A percentile compares a stretch with the other conserved stretches of the same genome.
Evolutionary conservation across 1,140 invertebrate genomes (phyloP).

Genomic region (Metaphire vulgaris): DNA sequence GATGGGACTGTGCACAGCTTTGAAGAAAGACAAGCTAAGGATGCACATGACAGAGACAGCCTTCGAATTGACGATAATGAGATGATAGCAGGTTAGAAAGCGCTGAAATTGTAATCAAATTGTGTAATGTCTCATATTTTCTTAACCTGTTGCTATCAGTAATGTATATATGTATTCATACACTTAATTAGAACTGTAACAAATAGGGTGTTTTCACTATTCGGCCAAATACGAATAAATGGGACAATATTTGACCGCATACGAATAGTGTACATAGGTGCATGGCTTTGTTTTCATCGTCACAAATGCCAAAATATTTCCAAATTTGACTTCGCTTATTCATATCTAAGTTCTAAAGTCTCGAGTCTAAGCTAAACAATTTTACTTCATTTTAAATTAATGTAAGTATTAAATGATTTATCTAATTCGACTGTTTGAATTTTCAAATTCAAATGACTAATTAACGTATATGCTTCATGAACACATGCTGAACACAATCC

Average conservation of each 20-base stretch:
- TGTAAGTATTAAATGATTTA: too few species aligned
- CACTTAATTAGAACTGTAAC: neutral
- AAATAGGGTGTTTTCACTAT: neutral
- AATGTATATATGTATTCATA: neutral
- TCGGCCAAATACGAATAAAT: neutral
- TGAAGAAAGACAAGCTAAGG: neutral
- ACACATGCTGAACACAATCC: too few species aligned
- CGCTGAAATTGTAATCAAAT: neutral
- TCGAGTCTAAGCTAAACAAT: too few species aligned
- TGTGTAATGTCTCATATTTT: neutral
- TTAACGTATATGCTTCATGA: too few species aligned
- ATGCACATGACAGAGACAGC: neutral
- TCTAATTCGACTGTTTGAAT: too few species aligned
- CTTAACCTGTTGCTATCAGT: neutral
- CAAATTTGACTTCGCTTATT: too few species aligned
- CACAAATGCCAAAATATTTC: too few species aligned
- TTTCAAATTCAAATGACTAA: too few species aligned
- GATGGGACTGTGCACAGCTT: neutral
- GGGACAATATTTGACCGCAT: neutral
- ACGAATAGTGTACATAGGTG: neutral
- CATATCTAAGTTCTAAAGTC: too few species aligned
- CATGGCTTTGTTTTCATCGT: too few species aligned
- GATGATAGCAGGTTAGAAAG: neutral
- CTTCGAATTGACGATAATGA: neutral
- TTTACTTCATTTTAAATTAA: too few species aligned